These are phyloP conservation scores for Rhynchotus rufescens DNA, from an alignment of 2,797 vertebrate species.

Conservation along the genomic window DNA sequence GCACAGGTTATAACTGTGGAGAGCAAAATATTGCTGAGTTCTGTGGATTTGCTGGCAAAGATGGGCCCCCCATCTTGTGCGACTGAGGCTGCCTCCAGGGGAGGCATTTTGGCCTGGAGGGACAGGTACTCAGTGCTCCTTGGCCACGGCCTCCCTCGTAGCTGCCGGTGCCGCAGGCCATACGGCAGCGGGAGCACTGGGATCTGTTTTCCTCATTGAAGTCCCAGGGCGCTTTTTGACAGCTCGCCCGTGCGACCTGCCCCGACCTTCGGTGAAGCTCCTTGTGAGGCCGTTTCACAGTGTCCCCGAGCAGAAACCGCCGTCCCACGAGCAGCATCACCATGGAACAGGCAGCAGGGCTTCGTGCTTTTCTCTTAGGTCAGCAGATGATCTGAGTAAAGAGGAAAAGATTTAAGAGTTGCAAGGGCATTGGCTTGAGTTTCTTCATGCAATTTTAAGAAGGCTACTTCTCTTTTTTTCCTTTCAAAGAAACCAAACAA, in stretches of 20 bases:
- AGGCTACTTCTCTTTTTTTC: neutral
- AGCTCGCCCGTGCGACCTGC: neutral
- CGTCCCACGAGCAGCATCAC: neutral
- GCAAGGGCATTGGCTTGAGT: constrained; percentile 14
- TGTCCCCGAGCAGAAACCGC: neutral
- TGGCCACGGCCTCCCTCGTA: rapidly evolving
- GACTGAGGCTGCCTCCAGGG: neutral
- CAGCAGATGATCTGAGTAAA: neutral
- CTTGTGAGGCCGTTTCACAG: neutral
- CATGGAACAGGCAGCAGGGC: rapidly evolving
- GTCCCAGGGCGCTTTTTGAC: neutral
- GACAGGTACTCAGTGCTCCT: neutral
- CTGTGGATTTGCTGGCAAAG: neutral
- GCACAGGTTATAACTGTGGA: neutral
- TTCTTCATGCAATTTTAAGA: constrained; percentile 21
- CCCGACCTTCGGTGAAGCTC: neutral
- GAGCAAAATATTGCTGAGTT: neutral
- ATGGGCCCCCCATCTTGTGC: rapidly evolving
- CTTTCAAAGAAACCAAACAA: neutral
- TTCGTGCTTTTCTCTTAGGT: neutral
- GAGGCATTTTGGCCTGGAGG: neutral
- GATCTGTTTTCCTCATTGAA: neutral
- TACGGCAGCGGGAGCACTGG: neutral
- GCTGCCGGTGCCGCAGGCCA: neutral
- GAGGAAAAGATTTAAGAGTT: constrained; percentile 23